Evolutionary conservation across 2,888 invertebrate species (phyloP).

Genomic region (Chrysina gloriosa): DNA sequence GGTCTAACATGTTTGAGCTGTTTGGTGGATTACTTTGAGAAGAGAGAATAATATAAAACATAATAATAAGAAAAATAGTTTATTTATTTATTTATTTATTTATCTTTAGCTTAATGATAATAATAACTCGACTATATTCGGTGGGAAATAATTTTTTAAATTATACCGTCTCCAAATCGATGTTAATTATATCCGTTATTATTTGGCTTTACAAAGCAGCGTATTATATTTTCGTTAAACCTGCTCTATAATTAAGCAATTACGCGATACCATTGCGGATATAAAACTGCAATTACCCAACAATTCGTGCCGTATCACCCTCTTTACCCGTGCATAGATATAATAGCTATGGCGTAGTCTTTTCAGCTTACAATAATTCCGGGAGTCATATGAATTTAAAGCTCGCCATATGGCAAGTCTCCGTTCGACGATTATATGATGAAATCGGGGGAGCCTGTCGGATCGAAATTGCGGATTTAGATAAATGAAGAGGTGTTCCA

Average conservation of each 20-base stretch:
- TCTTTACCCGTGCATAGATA: slow-evolving; percentile 7
- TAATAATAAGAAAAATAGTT: no score
- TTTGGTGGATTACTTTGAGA: no score
- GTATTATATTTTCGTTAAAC: neutral
- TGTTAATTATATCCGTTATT: no score
- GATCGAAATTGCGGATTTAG: slow-evolving; percentile 60
- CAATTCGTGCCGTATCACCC: slow-evolving; percentile 40
- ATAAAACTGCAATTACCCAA: slow-evolving; percentile 38
- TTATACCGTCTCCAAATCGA: no score
- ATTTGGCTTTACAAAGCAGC: no score
- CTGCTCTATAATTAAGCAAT: slow-evolving; percentile 26
- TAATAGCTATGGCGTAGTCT: slow-evolving; percentile 58
- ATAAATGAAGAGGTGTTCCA: slow-evolving; percentile 62
- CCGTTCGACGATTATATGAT: slow-evolving; percentile 46
- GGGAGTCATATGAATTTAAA: slow-evolving; percentile 50
- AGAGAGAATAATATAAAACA: no score
- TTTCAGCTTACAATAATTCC: slow-evolving; percentile 29
- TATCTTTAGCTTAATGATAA: no score
- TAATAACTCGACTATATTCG: no score
- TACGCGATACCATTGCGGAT: slow-evolving; percentile 15
- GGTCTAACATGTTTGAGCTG: no score
- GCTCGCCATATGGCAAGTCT: slow-evolving; percentile 51
- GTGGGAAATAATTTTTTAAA: no score
- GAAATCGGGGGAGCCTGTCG: slow-evolving; percentile 49
- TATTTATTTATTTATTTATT: no score